Conservation (phyloP, 2,113 vertebrate genomes). For the Cathartes aura region DNA sequence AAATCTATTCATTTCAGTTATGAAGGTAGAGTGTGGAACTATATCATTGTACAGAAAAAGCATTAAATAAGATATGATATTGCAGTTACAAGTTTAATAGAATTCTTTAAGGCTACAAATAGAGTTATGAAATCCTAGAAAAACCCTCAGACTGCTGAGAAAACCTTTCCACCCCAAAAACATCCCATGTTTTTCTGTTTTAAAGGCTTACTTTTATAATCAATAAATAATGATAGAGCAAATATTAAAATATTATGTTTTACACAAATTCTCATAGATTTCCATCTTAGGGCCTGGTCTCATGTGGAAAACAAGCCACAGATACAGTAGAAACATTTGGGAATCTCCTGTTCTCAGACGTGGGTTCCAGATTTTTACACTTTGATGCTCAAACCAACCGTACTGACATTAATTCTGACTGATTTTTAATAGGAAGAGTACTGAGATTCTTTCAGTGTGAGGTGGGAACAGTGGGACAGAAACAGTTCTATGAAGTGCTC, state of each 20-base stretch:
- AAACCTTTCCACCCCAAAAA: not conserved
- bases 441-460: not conserved
- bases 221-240: not conserved
- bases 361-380: not conserved
- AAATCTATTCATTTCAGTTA: slow-evolving; percentile 7
- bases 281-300: not conserved
- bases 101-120: slow-evolving; percentile 3
- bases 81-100: not conserved
- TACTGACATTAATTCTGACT: not conserved
- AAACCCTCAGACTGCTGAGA: not conserved
- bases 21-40: not conserved
- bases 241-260: not conserved
- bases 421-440: not conserved
- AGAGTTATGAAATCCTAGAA: not conserved
- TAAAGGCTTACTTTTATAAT: not conserved
- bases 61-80: slow-evolving; percentile 8
- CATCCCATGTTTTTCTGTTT: not conserved
- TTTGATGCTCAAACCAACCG: not conserved
- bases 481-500: not conserved
- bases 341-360: not conserved
- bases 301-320: not conserved
- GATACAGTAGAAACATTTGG: not conserved
- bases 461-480: not conserved
- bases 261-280: not conserved
- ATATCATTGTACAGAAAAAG: not conserved